Conservation (phyloP, 2,888 invertebrate genomes). For the Fragum whitleyi region DNA sequence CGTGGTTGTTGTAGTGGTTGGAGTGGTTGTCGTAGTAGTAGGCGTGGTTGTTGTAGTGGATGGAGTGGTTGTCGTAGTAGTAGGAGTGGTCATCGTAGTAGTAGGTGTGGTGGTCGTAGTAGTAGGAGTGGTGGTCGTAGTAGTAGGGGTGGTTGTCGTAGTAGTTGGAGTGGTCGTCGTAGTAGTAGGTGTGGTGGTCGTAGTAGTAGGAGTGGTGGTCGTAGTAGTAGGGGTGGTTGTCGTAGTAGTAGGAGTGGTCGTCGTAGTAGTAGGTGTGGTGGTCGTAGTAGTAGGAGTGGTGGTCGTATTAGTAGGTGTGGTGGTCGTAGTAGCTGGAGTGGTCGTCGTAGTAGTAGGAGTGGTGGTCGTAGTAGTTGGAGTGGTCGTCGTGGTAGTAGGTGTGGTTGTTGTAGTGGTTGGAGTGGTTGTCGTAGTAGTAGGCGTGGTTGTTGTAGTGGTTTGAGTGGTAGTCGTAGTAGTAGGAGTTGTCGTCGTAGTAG, state of each 20-base stretch:
- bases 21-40: not conserved
- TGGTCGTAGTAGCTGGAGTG: not conserved
- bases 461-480: not conserved
- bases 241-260: slow-evolving; percentile 10
- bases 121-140: not conserved
- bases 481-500: not conserved
- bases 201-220: not conserved
- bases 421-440: not conserved
- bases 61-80: not conserved
- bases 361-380: not conserved
- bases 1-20: not conserved
- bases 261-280: slow-evolving; percentile 23
- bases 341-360: not conserved
- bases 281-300: slow-evolving; percentile 14
- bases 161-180: not conserved
- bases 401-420: not conserved
- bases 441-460: not conserved
- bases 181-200: slow-evolving; percentile 17
- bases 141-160: not conserved
- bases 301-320: not conserved
- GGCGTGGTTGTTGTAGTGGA: not conserved
- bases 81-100: not conserved
- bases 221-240: not conserved
- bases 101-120: not conserved
- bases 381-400: not conserved